Base-by-base conservation (phyloP, 2,113 vertebrate species). In the Dromas ardeola region DNA sequence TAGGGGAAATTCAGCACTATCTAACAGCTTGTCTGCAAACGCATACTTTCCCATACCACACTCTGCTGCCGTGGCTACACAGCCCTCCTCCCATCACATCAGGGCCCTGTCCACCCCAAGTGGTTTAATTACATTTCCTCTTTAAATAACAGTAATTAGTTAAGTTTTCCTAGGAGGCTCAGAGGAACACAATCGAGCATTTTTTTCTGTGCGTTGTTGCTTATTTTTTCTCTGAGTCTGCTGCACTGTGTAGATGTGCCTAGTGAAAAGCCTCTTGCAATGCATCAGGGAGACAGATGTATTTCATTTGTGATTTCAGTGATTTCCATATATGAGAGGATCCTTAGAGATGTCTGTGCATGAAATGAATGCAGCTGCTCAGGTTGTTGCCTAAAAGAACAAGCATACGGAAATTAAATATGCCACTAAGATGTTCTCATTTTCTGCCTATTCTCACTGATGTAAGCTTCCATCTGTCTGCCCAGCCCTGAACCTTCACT, bases 291-390 rank as follows among this genome's bases (percentile, higher is more conserved):
- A 95, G 86, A 82, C 61, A 87, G 77, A 82, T 89, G 83, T 80
- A 88, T 91, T 95, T 96, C 43, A 91, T 95, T 87, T 91, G 83
- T 93, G 91, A 92, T 84, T 94, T 88, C 83, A 58, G 61, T 89
- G 40, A 92, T 94, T 96, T 95, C 73, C 70, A 47, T 83, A 30
- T 85, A 93, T 50, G 70, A 95, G 88, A 92, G 62, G 81, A 95
- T 96, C 83, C 83, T 95, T 70, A 62, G 74, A 97, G 81, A 95
- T 76, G 65, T 65, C 73, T 91, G 52, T 56, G 80, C 88, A 59
- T 89, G 77, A 89, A 94, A 84, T 88, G 65, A 88, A 95, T 95
- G 81, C 86, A 94, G 70, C 63, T 95, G 83, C 81, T 97, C 58
- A 77, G 78, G 81, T 94, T 89, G 73, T 89, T 93, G 73, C 81